A percentile compares a stretch with the other conserved stretches of the same genome.
Conservation (phyloP, 2,888 invertebrate species). For the Chloromyia formosa region DNA sequence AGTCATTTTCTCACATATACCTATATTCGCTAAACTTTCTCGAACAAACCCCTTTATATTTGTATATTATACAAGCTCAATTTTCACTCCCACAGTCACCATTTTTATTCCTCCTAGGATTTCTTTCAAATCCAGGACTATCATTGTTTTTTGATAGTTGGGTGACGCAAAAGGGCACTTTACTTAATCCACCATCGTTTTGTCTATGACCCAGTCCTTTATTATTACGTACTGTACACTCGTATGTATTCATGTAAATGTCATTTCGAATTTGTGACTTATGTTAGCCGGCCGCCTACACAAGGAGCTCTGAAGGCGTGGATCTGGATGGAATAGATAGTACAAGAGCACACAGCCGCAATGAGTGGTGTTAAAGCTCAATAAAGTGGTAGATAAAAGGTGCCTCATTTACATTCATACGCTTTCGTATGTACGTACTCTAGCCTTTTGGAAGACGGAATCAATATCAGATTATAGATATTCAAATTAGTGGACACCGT, state of each 20-base stretch:
- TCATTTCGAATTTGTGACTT: constrained; percentile 34
- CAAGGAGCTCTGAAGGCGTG: constrained; percentile 7
- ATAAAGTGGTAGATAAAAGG: constrained; percentile 28
- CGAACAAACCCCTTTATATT: no score
- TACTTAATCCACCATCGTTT: no score
- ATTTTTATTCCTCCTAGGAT: no score
- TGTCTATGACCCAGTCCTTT: no score
- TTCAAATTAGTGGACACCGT: constrained; percentile 35
- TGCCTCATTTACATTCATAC: constrained; percentile 33
- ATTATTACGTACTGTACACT: no score
- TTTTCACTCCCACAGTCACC: no score
- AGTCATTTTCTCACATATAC: no score
- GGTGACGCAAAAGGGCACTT: no score
- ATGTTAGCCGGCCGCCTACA: not conserved
- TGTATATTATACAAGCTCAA: no score
- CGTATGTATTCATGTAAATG: constrained; percentile 28
- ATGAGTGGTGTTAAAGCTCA: constrained; percentile 31
- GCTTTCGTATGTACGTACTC: not conserved
- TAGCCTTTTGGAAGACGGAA: not conserved
- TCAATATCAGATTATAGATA: constrained; percentile 40
- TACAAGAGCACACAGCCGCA: not conserved
- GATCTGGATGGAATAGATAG: constrained; percentile 1
- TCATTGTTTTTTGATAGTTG: no score
- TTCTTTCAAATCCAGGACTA: no score
- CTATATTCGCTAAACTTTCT: no score